These are phyloP conservation scores for Perodicticus potto DNA, from an alignment of 2,797 vertebrate species.

Conservation along the genomic window DNA sequence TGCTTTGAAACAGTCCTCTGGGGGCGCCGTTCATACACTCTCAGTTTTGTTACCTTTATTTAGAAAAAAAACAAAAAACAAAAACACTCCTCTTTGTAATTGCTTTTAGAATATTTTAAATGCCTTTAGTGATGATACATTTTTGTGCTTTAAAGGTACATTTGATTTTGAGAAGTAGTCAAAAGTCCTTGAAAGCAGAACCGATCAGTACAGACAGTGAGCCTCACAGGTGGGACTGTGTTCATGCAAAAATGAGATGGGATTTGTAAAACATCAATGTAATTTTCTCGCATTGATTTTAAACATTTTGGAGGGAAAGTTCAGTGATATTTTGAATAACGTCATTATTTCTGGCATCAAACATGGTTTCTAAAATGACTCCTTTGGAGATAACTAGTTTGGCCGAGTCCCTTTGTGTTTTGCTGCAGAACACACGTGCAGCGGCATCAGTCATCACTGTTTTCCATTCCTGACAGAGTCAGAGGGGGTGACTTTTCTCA, in stretches of 20 bases:
- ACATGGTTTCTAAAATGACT: constrained; percentile 43
- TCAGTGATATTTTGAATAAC: constrained; percentile 56
- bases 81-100: background rate
- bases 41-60: background rate
- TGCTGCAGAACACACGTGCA: background rate
- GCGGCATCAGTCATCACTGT: background rate
- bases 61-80: background rate
- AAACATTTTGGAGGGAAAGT: constrained; percentile 48
- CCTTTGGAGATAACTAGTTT: constrained; percentile 44
- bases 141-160: constrained; percentile 21
- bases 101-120: constrained; percentile 50
- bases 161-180: constrained; percentile 64
- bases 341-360: constrained; percentile 52
- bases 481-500: constrained; percentile 58
- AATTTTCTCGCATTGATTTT: constrained; percentile 11
- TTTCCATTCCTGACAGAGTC: background rate
- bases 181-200: constrained; percentile 43
- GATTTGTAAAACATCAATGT: constrained; percentile 37
- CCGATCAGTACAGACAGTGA: background rate
- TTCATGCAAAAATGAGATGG: constrained; percentile 46
- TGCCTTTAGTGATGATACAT: background rate
- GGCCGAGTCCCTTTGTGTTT: constrained; percentile 30
- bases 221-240: background rate
- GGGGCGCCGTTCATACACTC: background rate
- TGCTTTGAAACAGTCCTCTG: background rate